A percentile compares a stretch with the other conserved stretches of the same genome.
Conservation (phyloP, 2,113 vertebrate genomes). For the Chamaea fasciata region DNA sequence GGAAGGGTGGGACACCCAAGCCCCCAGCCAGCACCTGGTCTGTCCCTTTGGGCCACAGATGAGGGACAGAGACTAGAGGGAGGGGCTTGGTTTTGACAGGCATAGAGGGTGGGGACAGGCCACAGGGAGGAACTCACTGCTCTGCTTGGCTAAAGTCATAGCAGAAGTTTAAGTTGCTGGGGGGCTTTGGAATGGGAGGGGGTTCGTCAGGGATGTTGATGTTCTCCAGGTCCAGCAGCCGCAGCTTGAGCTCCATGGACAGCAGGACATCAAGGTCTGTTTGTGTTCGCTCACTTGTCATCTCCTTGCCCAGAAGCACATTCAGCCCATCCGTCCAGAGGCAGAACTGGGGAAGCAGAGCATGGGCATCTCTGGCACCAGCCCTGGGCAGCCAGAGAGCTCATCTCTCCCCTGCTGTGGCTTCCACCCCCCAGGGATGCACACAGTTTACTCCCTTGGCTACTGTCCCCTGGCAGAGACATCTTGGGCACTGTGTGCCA, state of each 20-base stretch:
- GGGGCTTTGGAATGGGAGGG: constrained; percentile 86
- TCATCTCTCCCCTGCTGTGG: too few species aligned
- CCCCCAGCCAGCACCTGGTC: not conserved
- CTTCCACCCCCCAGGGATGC: not conserved
- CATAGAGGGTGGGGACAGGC: fast-evolving
- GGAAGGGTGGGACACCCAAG: not conserved
- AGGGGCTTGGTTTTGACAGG: not conserved
- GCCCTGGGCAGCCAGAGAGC: not conserved
- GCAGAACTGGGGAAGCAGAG: constrained; percentile 79
- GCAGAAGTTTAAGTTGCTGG: constrained; percentile 96
- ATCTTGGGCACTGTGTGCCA: fast-evolving
- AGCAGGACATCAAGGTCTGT: constrained; percentile 93
- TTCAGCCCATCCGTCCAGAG: constrained; percentile 94
- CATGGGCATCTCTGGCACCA: not conserved
- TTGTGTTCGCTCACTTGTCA: constrained; percentile 88
- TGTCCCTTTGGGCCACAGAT: not conserved
- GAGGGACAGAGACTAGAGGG: not conserved
- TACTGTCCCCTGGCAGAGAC: not conserved
- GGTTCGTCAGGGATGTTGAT: constrained; percentile 86
- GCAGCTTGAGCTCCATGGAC: constrained; percentile 96
- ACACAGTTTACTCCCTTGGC: not conserved
- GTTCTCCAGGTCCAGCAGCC: constrained; percentile 92
- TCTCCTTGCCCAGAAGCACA: constrained; percentile 86
- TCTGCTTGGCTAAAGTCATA: constrained; percentile 90
- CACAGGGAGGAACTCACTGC: constrained; percentile 64